These are phyloP conservation scores for Physella acuta DNA, from an alignment of 1,140 invertebrate genomes.

Conservation along the genomic window DNA sequence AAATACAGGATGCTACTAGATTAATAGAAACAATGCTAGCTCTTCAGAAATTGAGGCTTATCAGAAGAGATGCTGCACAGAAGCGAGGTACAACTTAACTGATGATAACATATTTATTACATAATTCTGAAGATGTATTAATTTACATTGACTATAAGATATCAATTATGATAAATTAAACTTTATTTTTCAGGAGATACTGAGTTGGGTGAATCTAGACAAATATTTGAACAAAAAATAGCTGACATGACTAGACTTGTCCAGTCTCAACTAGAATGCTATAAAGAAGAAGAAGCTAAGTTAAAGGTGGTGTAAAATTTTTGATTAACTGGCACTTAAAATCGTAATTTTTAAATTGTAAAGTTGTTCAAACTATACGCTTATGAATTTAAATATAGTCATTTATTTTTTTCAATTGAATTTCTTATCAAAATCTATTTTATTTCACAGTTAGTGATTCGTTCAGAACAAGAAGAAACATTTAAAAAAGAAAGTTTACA, in stretches of 20 bases:
- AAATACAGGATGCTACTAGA: constrained; percentile 24
- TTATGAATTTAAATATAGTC: background rate
- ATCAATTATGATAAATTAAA: no score
- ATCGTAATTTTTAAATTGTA: background rate
- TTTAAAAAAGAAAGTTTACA: background rate
- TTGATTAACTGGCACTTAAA: background rate
- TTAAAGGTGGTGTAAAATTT: constrained; percentile 12
- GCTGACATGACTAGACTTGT: constrained; percentile 24
- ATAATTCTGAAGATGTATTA: no score
- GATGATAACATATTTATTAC: background rate
- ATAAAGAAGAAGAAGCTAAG: constrained; percentile 24
- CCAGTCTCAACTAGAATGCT: constrained; percentile 18
- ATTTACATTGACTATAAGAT: no score
- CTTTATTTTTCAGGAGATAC: constrained; percentile 22
- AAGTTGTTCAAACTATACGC: background rate
- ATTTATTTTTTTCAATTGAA: constrained; percentile 2
- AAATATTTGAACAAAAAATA: constrained; percentile 24
- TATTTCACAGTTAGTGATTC: constrained; percentile 8
- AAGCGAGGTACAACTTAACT: constrained; percentile 13
- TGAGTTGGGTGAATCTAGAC: constrained; percentile 22
- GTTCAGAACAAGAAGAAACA: constrained; percentile 13
- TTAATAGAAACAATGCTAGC: constrained; percentile 22
- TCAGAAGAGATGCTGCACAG: constrained; percentile 20
- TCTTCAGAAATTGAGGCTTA: constrained; percentile 21
- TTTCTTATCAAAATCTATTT: no score